Base-by-base conservation (phyloP, 2,113 vertebrate genomes). In the Tupaia tana region DNA sequence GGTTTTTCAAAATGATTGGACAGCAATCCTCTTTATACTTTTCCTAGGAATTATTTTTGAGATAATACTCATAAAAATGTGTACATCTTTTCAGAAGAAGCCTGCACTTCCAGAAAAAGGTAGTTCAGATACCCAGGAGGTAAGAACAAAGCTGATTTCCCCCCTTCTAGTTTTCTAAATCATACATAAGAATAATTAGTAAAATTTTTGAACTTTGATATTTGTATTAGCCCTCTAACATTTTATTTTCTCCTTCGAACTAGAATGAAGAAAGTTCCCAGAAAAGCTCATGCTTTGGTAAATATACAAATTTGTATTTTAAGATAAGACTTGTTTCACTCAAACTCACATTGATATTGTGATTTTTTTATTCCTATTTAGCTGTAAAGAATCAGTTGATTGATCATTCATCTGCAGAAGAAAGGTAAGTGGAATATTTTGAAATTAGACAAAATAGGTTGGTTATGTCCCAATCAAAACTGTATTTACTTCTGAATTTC, bases 21-120 rank as follows among this genome's bases (percentile, higher is more conserved):
- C 86, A 19, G 24, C 58, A 43, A 80, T 94, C 24, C 12, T 97
- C 20, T 91, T 97, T 59, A 95, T 94, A 77, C 89, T 95, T 95
- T 93, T 95, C 22, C 58, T 96, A 43, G 95, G 75, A 78, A 89
- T 97, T 95, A 13, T 66, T 95, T 91, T 96, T 89, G 97, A 97
- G 79, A 66, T 96, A 29, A 11, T 93, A 66, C 67, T 97, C 19
- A 3, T 97, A 73, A 96, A 92, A 91, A 59, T 92, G 52, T 97
- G 54, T 67, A 70, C 71, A 43, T 75, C 20, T 64, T 83, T 96
- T 73, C 69, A 77, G 58, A 97, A 94, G 92, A 95, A 96, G 19
- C 18, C 59, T 74, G 3, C 43, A 59, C 22, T 66, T 92, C 63
- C 70, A 82, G 63, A 86, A 87, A 52, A 94, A 3, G 4, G 22